These are phyloP conservation scores for Formica exsecta DNA, from an alignment of 1,140 invertebrate genomes.

Conservation along the genomic window DNA sequence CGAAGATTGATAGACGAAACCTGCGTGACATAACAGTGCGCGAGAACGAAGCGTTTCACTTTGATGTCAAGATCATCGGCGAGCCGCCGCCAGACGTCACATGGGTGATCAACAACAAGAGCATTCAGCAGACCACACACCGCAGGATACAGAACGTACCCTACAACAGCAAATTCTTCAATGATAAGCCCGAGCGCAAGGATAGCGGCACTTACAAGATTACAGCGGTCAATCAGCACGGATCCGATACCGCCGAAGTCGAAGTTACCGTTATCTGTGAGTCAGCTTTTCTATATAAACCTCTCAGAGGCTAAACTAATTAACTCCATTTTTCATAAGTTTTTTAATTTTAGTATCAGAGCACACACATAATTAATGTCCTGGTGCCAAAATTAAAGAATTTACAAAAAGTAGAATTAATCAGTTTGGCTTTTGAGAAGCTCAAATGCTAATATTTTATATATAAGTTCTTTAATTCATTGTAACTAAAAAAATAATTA, in stretches of 20 bases:
- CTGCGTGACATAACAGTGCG: constrained; percentile 92
- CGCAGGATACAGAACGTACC: constrained; percentile 93
- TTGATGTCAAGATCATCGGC: constrained; percentile 94
- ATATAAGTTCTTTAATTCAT: background rate
- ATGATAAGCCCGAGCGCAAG: constrained; percentile 93
- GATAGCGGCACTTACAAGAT: constrained; percentile 96
- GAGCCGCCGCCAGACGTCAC: constrained; percentile 94
- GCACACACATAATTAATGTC: too few relatives aligned
- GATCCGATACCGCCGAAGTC: constrained; percentile 95
- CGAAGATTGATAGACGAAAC: constrained; percentile 95
- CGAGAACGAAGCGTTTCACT: constrained; percentile 93
- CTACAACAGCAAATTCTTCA: constrained; percentile 94
- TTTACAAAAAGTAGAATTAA: too few relatives aligned
- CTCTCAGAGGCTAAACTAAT: too few relatives aligned
- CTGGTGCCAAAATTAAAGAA: too few relatives aligned
- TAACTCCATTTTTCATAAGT: too few relatives aligned
- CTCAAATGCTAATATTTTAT: background rate
- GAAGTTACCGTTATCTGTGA: constrained; percentile 96
- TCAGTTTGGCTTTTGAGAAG: too few relatives aligned
- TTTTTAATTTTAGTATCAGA: too few relatives aligned
- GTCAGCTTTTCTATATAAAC: constrained; percentile 75
- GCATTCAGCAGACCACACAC: constrained; percentile 87
- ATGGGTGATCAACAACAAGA: constrained; percentile 90
- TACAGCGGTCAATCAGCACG: constrained; percentile 94
- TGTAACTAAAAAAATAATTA: background rate